These are phyloP conservation scores for Anser cygnoides DNA, from an alignment of 2,113 vertebrate species.

Conservation along the genomic window DNA sequence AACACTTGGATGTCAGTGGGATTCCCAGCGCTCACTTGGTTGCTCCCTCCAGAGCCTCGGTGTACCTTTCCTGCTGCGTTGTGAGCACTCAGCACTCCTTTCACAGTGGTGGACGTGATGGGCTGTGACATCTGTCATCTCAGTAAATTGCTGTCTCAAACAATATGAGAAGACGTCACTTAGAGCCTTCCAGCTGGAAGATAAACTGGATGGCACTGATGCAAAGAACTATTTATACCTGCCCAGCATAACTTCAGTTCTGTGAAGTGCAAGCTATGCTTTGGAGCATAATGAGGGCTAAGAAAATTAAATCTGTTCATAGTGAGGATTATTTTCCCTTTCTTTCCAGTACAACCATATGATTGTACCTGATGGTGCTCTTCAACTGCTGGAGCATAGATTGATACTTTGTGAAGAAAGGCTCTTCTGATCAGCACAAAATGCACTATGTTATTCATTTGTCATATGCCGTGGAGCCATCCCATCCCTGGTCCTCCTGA, in stretches of 20 bases:
- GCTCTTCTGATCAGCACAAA: background rate
- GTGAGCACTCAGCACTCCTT: background rate
- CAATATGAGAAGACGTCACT: constrained; percentile 45
- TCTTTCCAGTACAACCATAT: background rate
- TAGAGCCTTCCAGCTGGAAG: constrained; percentile 26
- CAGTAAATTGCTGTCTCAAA: background rate
- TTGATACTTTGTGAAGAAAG: background rate
- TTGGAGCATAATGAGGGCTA: background rate
- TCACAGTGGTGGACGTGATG: background rate
- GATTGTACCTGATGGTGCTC: background rate
- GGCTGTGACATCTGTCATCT: constrained; percentile 48
- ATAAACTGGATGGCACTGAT: constrained; percentile 8
- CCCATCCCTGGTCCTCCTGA: background rate
- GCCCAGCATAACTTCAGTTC: background rate
- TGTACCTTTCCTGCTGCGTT: background rate
- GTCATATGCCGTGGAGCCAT: background rate
- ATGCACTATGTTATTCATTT: background rate
- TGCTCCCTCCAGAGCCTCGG: rapidly evolving
- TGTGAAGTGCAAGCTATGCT: background rate
- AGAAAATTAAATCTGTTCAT: background rate
- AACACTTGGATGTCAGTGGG: background rate
- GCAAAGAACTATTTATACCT: constrained; percentile 29
- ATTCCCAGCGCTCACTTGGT: background rate
- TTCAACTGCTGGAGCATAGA: background rate
- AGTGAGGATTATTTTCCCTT: background rate